These are phyloP conservation scores for Cynocephalus volans DNA, from an alignment of 2,113 vertebrate species.

Conservation along the genomic window DNA sequence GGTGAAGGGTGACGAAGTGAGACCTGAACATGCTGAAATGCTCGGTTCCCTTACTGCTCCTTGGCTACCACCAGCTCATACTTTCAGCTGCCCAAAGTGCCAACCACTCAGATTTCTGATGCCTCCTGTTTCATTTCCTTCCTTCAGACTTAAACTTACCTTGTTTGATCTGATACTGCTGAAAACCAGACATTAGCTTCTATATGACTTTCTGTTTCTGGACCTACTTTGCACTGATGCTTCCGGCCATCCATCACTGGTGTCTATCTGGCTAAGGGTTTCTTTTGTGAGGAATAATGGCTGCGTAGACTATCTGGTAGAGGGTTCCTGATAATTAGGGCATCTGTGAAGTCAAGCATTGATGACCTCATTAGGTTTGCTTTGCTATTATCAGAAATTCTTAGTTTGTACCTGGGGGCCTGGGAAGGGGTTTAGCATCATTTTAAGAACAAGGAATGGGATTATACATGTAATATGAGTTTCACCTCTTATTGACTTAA, in stretches of 20 bases:
- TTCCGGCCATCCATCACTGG: not conserved
- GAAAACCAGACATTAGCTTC: not conserved
- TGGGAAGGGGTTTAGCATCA: not conserved
- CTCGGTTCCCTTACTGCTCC: not conserved
- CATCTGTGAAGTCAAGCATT: not conserved
- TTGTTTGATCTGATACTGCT: not conserved
- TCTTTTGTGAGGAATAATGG: not conserved
- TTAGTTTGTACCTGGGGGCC: not conserved
- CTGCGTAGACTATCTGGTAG: too few species aligned
- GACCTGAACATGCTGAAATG: not conserved
- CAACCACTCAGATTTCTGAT: not conserved
- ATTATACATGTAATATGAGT: not conserved
- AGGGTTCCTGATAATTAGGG: not conserved
- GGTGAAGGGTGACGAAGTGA: conserved; percentile 55
- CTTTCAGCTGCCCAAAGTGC: not conserved
- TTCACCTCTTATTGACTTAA: not conserved
- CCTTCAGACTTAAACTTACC: not conserved
- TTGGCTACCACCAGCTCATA: not conserved
- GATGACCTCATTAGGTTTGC: not conserved
- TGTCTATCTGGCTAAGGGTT: not conserved
- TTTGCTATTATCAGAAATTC: not conserved
- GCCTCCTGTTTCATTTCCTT: not conserved
- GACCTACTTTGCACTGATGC: not conserved
- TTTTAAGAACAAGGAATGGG: not conserved
- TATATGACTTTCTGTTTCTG: not conserved